Conservation (phyloP, 2,888 invertebrate genomes). For the Ennomos quercinarius region DNA sequence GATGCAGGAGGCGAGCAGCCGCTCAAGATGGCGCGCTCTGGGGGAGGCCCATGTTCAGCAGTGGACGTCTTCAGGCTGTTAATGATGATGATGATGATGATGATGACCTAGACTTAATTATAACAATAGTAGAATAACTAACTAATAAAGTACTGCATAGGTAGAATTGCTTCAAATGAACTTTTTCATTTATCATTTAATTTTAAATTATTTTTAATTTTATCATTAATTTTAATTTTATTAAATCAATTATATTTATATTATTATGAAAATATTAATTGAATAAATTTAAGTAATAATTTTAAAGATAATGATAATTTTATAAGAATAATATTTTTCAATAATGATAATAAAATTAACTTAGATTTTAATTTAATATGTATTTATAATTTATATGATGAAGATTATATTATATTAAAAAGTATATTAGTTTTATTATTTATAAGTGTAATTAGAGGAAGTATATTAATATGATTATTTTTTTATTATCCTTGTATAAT, state of each 20-base stretch:
- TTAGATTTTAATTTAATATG: conserved; percentile 77
- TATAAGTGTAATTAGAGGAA: conserved; percentile 82
- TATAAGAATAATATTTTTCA: conserved; percentile 48
- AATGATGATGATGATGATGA: too few relatives aligned
- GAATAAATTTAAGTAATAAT: conserved; percentile 64
- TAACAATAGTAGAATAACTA: too few relatives aligned
- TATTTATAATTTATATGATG: conserved; percentile 80
- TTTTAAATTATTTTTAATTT: conserved; percentile 48
- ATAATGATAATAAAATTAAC: conserved; percentile 73
- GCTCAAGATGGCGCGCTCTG: too few relatives aligned
- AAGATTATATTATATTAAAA: conserved; percentile 76
- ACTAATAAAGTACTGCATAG: too few relatives aligned
- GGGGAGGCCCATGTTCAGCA: too few relatives aligned
- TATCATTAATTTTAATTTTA: conserved; percentile 46
- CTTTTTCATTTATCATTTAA: conserved; percentile 71
- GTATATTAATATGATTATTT: conserved; percentile 83
- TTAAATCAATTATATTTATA: conserved; percentile 45
- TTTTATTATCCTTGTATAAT: conserved; percentile 81
- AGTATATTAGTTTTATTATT: conserved; percentile 79
- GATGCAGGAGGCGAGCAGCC: too few relatives aligned
- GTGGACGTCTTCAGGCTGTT: too few relatives aligned
- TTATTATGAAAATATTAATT: conserved; percentile 55
- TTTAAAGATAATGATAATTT: conserved; percentile 53
- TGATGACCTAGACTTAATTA: too few relatives aligned
- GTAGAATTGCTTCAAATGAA: conserved; percentile 87